Conservation (phyloP, 2,113 vertebrate genomes). For the Semnornis frantzii region DNA sequence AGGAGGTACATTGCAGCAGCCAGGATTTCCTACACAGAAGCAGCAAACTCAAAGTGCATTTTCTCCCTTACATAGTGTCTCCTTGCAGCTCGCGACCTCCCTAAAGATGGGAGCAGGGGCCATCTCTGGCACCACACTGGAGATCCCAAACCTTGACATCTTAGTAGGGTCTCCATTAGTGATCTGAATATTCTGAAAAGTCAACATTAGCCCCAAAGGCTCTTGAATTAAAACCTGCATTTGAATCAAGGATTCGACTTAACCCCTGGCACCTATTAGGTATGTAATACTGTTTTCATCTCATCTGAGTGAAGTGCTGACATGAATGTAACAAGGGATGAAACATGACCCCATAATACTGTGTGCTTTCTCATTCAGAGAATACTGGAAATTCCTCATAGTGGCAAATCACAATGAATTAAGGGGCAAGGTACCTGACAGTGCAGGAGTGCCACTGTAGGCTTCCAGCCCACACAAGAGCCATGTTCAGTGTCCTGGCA, state of each 20-base stretch:
- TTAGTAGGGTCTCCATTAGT: neutral
- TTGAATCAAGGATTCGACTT: neutral
- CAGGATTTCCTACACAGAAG: neutral
- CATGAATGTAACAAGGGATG: neutral
- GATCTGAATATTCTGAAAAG: neutral
- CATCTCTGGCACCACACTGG: neutral
- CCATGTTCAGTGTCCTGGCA: neutral
- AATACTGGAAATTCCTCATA: neutral
- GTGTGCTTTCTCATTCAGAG: neutral
- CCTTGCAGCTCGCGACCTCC: neutral
- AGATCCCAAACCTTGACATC: neutral
- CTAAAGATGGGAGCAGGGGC: neutral
- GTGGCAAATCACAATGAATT: neutral
- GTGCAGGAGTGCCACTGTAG: neutral
- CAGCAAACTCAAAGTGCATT: neutral
- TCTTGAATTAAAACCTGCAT: neutral
- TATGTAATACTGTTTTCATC: neutral
- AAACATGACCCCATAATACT: neutral
- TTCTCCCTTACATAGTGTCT: fast-evolving
- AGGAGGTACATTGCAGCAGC: neutral
- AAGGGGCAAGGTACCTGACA: neutral
- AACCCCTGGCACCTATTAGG: neutral
- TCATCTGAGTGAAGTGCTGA: neutral
- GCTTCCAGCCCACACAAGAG: neutral
- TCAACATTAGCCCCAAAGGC: neutral